phyloP scores from a whole-genome alignment of 2,113 vertebrate genomes.

The Rhegmatorhina hoffmannsi region DNA sequence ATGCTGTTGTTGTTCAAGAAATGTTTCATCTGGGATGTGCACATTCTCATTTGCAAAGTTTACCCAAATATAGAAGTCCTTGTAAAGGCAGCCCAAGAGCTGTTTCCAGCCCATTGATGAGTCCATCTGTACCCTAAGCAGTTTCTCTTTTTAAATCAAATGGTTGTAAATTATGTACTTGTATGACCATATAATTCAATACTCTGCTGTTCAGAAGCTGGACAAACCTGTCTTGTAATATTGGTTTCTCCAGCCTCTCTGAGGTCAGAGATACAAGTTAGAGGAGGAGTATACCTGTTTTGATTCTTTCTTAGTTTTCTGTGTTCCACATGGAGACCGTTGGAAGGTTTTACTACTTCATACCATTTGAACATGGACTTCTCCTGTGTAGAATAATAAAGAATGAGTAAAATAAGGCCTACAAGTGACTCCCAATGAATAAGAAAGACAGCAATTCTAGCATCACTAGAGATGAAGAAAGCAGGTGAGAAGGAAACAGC shows the following conservation, averaged over 20 bases:
- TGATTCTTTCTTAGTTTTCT: background rate
- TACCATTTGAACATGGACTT: background rate
- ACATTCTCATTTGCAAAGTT: background rate
- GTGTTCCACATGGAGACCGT: background rate
- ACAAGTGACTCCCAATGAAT: background rate
- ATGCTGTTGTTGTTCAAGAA: background rate
- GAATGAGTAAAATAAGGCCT: background rate
- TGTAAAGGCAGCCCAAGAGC: background rate
- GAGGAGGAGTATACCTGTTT: background rate
- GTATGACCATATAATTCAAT: background rate
- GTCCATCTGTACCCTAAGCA: background rate
- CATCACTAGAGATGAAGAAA: background rate
- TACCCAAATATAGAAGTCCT: background rate
- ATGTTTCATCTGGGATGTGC: background rate
- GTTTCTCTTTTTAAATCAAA: background rate
- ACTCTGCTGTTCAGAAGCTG: background rate
- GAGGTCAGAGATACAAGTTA: background rate
- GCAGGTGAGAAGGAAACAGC: background rate
- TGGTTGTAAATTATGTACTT: background rate
- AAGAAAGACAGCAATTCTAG: background rate
- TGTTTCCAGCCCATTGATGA: background rate
- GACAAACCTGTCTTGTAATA: background rate
- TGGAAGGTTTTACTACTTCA: background rate
- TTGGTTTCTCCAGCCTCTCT: background rate
- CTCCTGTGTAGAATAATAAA: background rate